Evolutionary conservation across 2,888 invertebrate genomes (phyloP).

Genomic region (Quadroppia sp.): DNA sequence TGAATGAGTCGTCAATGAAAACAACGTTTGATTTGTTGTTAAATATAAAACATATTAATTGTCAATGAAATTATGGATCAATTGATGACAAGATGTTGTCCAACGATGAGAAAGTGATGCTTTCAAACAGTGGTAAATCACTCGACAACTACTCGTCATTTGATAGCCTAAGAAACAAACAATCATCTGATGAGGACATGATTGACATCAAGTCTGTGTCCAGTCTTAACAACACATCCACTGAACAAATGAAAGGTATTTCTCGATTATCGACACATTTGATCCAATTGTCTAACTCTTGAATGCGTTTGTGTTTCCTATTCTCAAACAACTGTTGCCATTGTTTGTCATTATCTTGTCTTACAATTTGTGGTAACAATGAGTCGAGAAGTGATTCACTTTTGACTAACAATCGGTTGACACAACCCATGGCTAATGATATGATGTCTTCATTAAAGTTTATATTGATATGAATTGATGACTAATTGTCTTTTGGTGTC

Average conservation of each 20-base stretch:
- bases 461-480: background rate
- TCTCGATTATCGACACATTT: background rate
- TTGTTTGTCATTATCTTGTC: no score
- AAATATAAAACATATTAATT: background rate
- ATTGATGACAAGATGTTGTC: background rate
- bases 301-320: background rate
- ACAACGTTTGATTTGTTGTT: background rate
- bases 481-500: constrained; percentile 25
- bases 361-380: no score
- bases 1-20: constrained; percentile 12
- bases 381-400: no score
- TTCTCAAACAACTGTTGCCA: no score
- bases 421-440: background rate
- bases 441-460: no score
- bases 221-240: background rate
- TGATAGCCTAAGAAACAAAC: constrained; percentile 20
- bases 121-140: constrained; percentile 28
- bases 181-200: constrained; percentile 30
- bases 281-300: background rate
- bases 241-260: constrained; percentile 16
- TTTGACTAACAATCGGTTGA: background rate
- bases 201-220: constrained; percentile 26
- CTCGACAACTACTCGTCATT: constrained; percentile 30
- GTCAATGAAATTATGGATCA: background rate
- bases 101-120: constrained; percentile 30